Percentiles rank a stretch among this genome's conserved stretches.
Conservation (phyloP, 2,113 vertebrate species). For the Grantiella picta region DNA sequence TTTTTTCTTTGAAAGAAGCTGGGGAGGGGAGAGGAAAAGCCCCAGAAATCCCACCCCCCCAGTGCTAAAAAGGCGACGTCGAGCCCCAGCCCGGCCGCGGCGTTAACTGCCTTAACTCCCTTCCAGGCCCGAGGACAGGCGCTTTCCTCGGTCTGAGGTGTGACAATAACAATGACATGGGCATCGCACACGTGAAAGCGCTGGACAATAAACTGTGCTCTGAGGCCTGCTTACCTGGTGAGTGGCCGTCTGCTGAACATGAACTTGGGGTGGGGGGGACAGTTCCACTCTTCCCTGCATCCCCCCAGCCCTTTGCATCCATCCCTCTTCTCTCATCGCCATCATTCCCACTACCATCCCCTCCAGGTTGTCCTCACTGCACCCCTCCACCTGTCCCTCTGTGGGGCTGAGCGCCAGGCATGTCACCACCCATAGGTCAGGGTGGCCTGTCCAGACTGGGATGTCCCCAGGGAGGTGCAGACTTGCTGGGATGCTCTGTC, state of each 20-base stretch:
- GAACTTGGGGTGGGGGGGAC: conserved; percentile 72
- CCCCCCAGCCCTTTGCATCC: background rate
- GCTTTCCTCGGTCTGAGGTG: conserved; percentile 88
- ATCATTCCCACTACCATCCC: background rate
- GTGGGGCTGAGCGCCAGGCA: background rate
- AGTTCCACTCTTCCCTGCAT: conserved; percentile 11
- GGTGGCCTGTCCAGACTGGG: background rate
- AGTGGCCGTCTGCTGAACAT: conserved; percentile 93
- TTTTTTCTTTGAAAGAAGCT: conserved; percentile 19
- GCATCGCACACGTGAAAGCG: conserved; percentile 90
- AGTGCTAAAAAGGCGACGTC: background rate
- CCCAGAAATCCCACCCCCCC: background rate
- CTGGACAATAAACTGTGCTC: conserved; percentile 99
- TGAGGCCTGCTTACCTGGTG: conserved; percentile 96
- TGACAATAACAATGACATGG: conserved; percentile 99
- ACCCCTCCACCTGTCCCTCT: rapidly evolving
- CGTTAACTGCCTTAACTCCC: conserved; percentile 79
- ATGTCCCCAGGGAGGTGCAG: background rate
- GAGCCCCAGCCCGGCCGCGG: conserved; percentile 3
- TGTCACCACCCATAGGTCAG: rapidly evolving
- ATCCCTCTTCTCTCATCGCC: background rate
- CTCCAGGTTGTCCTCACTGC: background rate
- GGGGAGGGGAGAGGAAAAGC: conserved; percentile 45
- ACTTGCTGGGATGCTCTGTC: background rate
- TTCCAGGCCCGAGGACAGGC: conserved; percentile 82